These are phyloP conservation scores for Arvicanthis niloticus DNA, from an alignment of 2,113 vertebrate species.

Conservation along the genomic window DNA sequence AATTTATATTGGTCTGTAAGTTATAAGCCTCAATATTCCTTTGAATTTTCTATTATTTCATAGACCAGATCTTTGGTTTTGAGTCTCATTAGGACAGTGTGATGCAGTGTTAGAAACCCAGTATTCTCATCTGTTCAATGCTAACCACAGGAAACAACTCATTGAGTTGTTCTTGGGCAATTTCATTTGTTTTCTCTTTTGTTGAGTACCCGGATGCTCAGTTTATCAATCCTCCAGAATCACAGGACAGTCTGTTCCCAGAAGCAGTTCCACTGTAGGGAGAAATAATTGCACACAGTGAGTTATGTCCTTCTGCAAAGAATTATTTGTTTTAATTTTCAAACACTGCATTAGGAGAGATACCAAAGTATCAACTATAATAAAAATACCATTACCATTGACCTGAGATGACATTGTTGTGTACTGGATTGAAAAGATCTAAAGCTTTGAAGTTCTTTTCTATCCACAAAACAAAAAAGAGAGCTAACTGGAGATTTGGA, in stretches of 20 bases:
- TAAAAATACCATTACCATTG: not conserved
- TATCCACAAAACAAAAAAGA: not conserved
- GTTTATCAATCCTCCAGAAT: not conserved
- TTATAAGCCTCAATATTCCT: not conserved
- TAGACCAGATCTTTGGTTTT: not conserved
- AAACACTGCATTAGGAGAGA: not conserved
- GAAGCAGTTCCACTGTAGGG: not conserved
- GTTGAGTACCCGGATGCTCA: not conserved
- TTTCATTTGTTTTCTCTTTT: not conserved
- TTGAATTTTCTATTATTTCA: not conserved
- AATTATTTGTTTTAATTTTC: not conserved
- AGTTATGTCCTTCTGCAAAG: not conserved
- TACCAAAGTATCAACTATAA: not conserved
- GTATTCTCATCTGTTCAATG: not conserved
- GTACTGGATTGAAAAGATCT: not conserved
- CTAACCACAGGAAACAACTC: not conserved
- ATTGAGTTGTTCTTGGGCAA: no score
- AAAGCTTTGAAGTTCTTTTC: slow-evolving; percentile 12
- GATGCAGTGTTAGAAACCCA: not conserved
- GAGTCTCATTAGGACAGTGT: not conserved
- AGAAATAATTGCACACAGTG: not conserved
- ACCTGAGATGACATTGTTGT: not conserved
- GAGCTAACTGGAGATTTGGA: not conserved
- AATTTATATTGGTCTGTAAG: not conserved
- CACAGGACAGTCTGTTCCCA: not conserved